Percentiles rank a stretch among this genome's conserved stretches.
Conservation (phyloP, 2,888 invertebrate species). For the Drosophila stalkeri region DNA sequence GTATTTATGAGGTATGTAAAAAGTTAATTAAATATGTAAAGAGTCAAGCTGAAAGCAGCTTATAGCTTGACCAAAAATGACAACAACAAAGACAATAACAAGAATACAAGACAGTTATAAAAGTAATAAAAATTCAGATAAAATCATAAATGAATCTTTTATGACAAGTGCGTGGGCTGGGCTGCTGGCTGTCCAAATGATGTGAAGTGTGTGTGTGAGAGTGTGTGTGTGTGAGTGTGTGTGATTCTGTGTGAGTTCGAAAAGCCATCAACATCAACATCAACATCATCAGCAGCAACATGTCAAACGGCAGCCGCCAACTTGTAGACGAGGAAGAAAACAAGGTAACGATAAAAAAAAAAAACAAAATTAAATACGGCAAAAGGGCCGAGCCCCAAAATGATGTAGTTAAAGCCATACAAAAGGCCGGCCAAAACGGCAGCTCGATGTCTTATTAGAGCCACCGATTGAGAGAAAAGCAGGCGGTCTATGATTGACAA, state of each 20-base stretch:
- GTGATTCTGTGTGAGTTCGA: slow-evolving; percentile 43
- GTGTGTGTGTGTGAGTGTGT: slow-evolving; percentile 45
- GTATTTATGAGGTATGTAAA: slow-evolving; percentile 72
- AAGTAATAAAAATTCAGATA: slow-evolving; percentile 39
- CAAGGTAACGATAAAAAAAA: slow-evolving; percentile 13
- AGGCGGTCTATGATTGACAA: slow-evolving; percentile 74
- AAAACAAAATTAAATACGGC: slow-evolving; percentile 32
- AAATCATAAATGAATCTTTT: slow-evolving; percentile 76
- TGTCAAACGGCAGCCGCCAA: slow-evolving; percentile 73
- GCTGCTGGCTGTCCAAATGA: slow-evolving; percentile 51
- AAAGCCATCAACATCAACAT: slow-evolving; percentile 42
- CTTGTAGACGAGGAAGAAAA: slow-evolving; percentile 11
- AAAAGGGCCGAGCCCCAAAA: slow-evolving; percentile 47
- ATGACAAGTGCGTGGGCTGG: slow-evolving; percentile 76
- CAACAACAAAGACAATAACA: neutral
- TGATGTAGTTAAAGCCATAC: slow-evolving; percentile 42
- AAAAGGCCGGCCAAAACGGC: slow-evolving; percentile 34
- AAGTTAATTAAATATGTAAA: slow-evolving; percentile 25
- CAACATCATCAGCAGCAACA: slow-evolving; percentile 43
- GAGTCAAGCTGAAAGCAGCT: slow-evolving; percentile 62
- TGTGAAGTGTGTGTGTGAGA: slow-evolving; percentile 19
- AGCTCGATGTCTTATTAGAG: slow-evolving; percentile 58
- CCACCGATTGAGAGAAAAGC: slow-evolving; percentile 26
- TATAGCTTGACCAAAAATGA: slow-evolving; percentile 45
- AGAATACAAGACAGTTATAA: slow-evolving; percentile 10